Conservation (phyloP, 2,113 vertebrate species). For the Phrynosoma blainvillii region DNA sequence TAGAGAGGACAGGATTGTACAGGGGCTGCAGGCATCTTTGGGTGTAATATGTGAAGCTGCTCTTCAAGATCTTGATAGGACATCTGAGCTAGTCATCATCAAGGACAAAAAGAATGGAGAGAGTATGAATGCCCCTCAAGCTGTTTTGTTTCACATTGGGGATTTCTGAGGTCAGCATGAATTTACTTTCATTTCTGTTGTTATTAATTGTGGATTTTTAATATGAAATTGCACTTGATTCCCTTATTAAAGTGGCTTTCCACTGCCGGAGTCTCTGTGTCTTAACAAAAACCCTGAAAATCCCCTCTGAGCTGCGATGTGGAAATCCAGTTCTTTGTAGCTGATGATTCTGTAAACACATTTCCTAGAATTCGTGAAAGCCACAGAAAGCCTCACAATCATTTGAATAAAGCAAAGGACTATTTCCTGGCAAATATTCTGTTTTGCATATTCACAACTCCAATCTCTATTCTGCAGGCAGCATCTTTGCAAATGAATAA, state of each 20-base stretch:
- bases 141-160: constrained; percentile 33
- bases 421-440: constrained; percentile 67
- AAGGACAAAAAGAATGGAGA: not conserved
- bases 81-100: not conserved
- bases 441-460: constrained; percentile 73
- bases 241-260: constrained; percentile 45
- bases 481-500: constrained; percentile 56
- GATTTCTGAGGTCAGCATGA: not conserved
- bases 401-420: constrained; percentile 69
- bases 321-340: constrained; percentile 74
- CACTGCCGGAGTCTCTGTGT: constrained; percentile 39
- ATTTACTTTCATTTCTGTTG: constrained; percentile 39
- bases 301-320: constrained; percentile 65
- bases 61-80: not conserved
- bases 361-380: constrained; percentile 71
- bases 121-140: rapidly evolving
- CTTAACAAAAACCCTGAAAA: constrained; percentile 68
- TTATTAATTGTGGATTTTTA: constrained; percentile 66
- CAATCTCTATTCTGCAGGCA: constrained; percentile 57
- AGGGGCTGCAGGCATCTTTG: not conserved
- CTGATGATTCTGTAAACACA: constrained; percentile 74
- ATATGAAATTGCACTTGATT: constrained; percentile 45
- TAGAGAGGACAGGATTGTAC: not conserved
- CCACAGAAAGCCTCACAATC: constrained; percentile 64
- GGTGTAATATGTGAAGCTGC: not conserved